Conservation (phyloP, 2,888 invertebrate genomes). For the Lepidocyrtinus sp. region DNA sequence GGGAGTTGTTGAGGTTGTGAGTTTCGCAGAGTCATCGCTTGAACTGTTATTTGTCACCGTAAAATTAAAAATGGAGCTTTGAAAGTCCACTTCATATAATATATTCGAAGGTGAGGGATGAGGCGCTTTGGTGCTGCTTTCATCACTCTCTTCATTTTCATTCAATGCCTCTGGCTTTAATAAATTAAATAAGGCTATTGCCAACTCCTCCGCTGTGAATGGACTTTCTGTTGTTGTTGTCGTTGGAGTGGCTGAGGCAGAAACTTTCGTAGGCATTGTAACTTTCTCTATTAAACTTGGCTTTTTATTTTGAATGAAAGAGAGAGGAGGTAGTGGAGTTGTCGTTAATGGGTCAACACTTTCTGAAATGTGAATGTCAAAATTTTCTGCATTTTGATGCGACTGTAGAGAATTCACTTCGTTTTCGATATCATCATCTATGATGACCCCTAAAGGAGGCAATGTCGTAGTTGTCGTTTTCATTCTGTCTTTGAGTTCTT, state of each 20-base stretch:
- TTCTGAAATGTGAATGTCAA: constrained; percentile 46
- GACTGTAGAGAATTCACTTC: constrained; percentile 49
- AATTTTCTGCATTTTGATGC: constrained; percentile 44
- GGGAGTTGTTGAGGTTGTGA: neutral
- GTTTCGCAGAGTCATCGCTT: neutral
- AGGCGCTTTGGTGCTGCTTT: constrained; percentile 16
- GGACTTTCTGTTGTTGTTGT: neutral
- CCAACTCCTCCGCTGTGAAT: constrained; percentile 52
- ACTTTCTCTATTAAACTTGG: too few relatives aligned
- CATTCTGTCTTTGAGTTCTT: constrained; percentile 50
- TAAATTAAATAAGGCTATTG: constrained; percentile 55
- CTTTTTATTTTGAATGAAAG: neutral
- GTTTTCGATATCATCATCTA: constrained; percentile 53
- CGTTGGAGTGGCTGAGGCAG: too few relatives aligned
- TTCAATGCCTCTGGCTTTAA: constrained; percentile 34
- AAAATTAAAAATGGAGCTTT: constrained; percentile 25
- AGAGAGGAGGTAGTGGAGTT: constrained; percentile 1
- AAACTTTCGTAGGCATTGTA: too few relatives aligned
- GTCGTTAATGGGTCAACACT: constrained; percentile 31
- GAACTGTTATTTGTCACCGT: neutral
- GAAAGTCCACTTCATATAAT: constrained; percentile 45
- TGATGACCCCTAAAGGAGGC: constrained; percentile 40
- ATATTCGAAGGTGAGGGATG: constrained; percentile 40
- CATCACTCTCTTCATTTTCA: constrained; percentile 22
- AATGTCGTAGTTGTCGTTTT: constrained; percentile 30